phyloP scores from a whole-genome alignment of 2,113 vertebrate species.

The Lontra canadensis region DNA sequence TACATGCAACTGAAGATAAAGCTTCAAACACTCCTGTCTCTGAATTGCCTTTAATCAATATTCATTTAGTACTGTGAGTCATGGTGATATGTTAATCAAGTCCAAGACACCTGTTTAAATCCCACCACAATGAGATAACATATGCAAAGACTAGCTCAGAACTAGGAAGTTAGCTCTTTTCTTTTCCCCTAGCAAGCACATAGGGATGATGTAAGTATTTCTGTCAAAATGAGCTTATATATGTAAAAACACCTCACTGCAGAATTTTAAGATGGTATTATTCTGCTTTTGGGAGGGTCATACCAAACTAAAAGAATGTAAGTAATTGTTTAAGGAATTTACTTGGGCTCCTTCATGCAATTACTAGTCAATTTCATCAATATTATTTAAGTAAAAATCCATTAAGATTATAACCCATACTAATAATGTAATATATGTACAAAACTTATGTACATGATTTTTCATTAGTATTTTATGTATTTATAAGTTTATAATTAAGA shows the following conservation, averaged over 20 bases:
- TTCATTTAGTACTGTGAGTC: not conserved
- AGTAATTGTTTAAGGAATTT: not conserved
- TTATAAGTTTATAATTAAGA: conserved; percentile 3
- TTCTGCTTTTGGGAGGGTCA: not conserved
- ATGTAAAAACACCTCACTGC: not conserved
- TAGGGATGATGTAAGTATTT: not conserved
- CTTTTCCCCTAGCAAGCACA: not conserved
- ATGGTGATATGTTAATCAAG: not conserved
- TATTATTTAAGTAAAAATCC: conserved; percentile 27
- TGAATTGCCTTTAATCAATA: not conserved
- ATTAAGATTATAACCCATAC: not conserved
- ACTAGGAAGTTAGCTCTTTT: not conserved
- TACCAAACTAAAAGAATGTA: not conserved
- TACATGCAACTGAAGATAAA: not conserved
- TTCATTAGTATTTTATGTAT: not conserved
- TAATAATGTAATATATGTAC: not conserved
- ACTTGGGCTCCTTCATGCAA: not conserved
- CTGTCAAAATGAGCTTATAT: not conserved
- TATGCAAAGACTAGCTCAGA: not conserved
- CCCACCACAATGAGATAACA: not conserved
- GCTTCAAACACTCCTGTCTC: not conserved
- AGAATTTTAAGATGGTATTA: not conserved
- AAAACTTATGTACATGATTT: not conserved
- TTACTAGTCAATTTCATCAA: not conserved
- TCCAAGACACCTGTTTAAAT: not conserved